Evolutionary conservation across 2,113 vertebrate genomes (phyloP), one percentile per base, ranked within the genome.

Genomic region (Takifugu flavidus): DNA sequence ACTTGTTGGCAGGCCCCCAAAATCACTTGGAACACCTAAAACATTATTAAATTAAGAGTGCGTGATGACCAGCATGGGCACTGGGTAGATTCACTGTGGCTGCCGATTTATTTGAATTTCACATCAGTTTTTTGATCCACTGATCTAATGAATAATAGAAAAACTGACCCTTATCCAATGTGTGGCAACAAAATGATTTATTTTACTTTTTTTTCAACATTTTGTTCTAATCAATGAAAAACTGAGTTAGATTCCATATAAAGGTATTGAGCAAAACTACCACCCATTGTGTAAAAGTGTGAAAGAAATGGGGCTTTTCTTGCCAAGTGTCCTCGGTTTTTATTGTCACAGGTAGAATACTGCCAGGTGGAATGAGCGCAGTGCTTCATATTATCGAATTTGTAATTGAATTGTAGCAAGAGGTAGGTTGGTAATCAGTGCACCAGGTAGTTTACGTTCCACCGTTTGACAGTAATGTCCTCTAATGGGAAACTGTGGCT

Each of bases 381-480:
- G 55, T 39, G 67, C 54, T 57, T 83, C 77, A 55, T 82, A 79
- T 86, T 79, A 82, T 75, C 73, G 71, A 49, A 67, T 74, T 67
- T 83, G 72, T 90, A 86, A 90, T 86, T 88, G 71, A 86, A 89
- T 89, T 82, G 82, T 76, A 75, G 79, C 61, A 2, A 74, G 75
- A 74, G 79, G 68, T 72, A 46, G 79, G 68, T 75, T 79, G 75
- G 79, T 86, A 84, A 88, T 89, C 88, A 80, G 83, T 72, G 75
- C 76, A 80, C 80, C 82, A 86, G 83, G 83, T 89, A 80, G 85
- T 82, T 82, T 74, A 71, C 31, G 43, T 81, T 78, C 78, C 82
- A 79, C 67, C 78, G 65, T 81, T 78, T 84, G 85, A 89, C 82
- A 84, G 80, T 88, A 84, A 89, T 87, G 85, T 88, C 84, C 78